Evolutionary conservation across 2,888 invertebrate genomes (phyloP), one percentile per base, ranked within the genome.

Genomic region (Aphodius granarius): DNA sequence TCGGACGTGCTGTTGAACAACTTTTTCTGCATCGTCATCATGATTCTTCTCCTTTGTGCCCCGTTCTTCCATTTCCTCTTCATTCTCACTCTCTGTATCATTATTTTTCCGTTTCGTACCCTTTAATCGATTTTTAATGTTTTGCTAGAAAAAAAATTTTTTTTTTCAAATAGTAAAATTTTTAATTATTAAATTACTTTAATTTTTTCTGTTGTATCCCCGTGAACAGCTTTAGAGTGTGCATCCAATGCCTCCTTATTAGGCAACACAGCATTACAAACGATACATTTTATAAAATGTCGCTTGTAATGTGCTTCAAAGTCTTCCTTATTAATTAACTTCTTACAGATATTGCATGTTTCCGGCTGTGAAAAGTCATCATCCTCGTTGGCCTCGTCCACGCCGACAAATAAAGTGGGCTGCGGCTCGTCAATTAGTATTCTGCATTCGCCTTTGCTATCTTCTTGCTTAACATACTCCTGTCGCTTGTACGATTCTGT

Each of bases 251-350:
- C 85, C 43, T 89, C 89, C 43, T 87, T 81, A 78, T 86, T 88
- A 5, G 87, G 86, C 80, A 89, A 89, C 74, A 87, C 86, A 21
- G 87, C 82, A 68, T 85, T 86, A 79, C 90, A 90, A 4, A 81
- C 78, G 3, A 81, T 78, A 77, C 88, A 88, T 78, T 86, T 88
- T 73, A 83, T 83, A 80, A 87, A 87, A 80, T 88, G 88, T 74
- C 82, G 82, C 43, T 85, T 84, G 78, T 86, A 88, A 80, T 88
- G 88, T 43, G 80, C 79, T 76, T 87, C 84, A 78, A 87, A 86
- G 68, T 83, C 84, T 18, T 83, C 80, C 77, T 85, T 86, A 6
- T 83, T 82, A 76, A 83, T 86, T n/a, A 83, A 81, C 76, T 86
- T 86, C 13, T 86, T 86, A 78, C 88, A 88, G 62, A 88, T 82